Conservation (phyloP, 2,797 vertebrate genomes). For the Hypotaenidia philippensis region DNA sequence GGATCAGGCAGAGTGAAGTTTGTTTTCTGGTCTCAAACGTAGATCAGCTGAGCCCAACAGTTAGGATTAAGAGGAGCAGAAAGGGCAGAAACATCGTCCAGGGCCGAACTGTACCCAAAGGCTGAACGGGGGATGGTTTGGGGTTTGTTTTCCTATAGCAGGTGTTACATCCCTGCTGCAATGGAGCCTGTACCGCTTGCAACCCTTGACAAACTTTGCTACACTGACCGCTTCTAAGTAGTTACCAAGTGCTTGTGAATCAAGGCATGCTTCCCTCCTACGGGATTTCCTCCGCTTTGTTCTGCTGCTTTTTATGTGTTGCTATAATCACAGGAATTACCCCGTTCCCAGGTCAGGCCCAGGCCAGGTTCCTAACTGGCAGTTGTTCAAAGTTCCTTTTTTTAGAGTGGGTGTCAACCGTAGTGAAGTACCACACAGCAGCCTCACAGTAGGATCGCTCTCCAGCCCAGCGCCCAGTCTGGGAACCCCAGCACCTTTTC, state of each 20-base stretch:
- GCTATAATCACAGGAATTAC: neutral
- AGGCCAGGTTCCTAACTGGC: constrained; percentile 26
- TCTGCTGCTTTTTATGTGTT: constrained; percentile 10
- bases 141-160: neutral
- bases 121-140: neutral
- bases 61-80: neutral
- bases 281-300: constrained; percentile 5
- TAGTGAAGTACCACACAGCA: neutral
- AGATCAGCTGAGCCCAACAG: neutral
- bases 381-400: neutral
- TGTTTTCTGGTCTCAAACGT: neutral
- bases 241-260: neutral
- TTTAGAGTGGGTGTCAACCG: constrained; percentile 1
- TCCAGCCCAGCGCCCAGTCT: neutral
- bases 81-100: neutral
- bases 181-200: constrained; percentile 9
- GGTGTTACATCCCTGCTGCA: constrained; percentile 10
- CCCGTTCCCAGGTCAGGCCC: neutral
- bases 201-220: neutral
- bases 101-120: neutral
- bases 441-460: neutral
- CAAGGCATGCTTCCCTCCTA: constrained; percentile 43
- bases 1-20: neutral
- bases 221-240: neutral
- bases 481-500: neutral